Conservation (phyloP, 2,113 vertebrate species). For the Jacana jacana region DNA sequence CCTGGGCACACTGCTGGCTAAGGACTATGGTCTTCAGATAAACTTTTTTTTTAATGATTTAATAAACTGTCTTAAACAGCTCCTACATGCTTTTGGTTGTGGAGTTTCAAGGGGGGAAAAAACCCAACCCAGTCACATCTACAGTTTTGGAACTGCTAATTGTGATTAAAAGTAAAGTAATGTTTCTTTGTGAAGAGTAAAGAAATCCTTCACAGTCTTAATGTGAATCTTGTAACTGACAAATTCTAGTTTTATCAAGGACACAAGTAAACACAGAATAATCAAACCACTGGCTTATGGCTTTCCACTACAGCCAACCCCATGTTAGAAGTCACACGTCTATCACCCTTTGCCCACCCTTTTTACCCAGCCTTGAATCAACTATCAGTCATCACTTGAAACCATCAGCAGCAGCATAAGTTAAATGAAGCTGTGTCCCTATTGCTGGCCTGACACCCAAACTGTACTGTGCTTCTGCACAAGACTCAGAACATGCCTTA, state of each 20-base stretch:
- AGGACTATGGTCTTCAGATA: neutral
- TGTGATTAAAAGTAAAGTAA: neutral
- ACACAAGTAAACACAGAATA: neutral
- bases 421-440: neutral
- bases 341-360: neutral
- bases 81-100: neutral
- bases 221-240: neutral
- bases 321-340: neutral
- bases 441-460: neutral
- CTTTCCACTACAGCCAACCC: neutral
- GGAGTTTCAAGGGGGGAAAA: neutral
- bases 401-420: fast-evolving
- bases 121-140: neutral
- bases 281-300: neutral
- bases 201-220: neutral
- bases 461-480: neutral
- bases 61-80: neutral
- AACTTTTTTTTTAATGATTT: neutral
- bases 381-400: neutral
- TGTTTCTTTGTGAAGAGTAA: neutral
- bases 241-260: neutral
- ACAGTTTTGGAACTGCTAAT: neutral
- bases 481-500: neutral
- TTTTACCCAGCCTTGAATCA: neutral
- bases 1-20: no score